Evolutionary conservation across 2,888 invertebrate genomes (phyloP).

Genomic region (Hirtodrosophila histrioides): DNA sequence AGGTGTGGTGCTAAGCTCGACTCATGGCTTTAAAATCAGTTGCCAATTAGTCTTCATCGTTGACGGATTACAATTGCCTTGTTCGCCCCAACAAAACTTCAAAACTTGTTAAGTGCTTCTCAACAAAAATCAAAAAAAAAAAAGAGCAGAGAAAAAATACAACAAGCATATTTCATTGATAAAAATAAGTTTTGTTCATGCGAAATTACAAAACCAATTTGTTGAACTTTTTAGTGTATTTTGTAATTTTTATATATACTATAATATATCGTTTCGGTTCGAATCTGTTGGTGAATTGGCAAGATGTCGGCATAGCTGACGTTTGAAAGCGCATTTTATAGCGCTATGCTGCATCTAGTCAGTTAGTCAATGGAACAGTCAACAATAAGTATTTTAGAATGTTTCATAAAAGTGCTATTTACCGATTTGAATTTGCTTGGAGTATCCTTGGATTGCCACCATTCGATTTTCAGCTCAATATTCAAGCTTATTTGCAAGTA

Average conservation of each 20-base stretch:
- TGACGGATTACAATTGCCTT: constrained; percentile 78
- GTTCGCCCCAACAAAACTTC: constrained; percentile 75
- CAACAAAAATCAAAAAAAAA: constrained; percentile 19
- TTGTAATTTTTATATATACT: constrained; percentile 14
- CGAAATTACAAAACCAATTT: constrained; percentile 40
- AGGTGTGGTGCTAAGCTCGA: constrained; percentile 84
- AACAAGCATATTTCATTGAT: constrained; percentile 73
- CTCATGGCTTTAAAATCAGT: constrained; percentile 81
- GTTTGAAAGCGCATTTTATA: constrained; percentile 73
- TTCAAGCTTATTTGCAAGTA: neutral
- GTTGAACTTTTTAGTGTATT: constrained; percentile 20
- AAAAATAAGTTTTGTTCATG: constrained; percentile 51
- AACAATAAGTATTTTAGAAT: constrained; percentile 39
- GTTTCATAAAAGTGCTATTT: neutral
- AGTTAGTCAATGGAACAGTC: constrained; percentile 83
- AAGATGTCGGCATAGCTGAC: constrained; percentile 85
- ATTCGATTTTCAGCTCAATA: neutral
- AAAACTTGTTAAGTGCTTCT: constrained; percentile 71
- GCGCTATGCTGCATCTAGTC: constrained; percentile 85
- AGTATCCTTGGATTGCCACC: neutral
- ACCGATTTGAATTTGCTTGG: neutral
- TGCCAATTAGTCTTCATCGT: constrained; percentile 83
- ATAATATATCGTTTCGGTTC: neutral
- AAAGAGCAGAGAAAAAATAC: constrained; percentile 15
- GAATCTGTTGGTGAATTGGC: constrained; percentile 84